Percentiles rank a stretch among this genome's conserved stretches.
These are phyloP conservation scores for Pitta sordida DNA, from an alignment of 2,113 vertebrate species.

Conservation along the genomic window DNA sequence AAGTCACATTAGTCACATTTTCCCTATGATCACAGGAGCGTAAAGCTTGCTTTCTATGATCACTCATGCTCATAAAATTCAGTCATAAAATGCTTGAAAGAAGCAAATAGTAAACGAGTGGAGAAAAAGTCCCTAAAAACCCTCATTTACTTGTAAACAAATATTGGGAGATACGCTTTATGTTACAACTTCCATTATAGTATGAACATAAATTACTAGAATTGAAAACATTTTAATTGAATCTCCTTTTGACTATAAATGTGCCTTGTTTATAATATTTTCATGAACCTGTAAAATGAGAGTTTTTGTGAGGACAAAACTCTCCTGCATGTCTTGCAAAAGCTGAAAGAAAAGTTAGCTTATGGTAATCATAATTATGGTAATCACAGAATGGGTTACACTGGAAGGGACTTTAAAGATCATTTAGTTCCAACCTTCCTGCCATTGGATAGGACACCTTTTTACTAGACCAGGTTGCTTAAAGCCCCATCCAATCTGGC, in stretches of 20 bases:
- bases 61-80: not conserved
- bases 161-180: not conserved
- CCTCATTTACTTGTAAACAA: not conserved
- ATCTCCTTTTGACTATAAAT: not conserved
- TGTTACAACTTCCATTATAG: not conserved
- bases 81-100: slow-evolving; percentile 4
- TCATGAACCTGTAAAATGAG: not conserved
- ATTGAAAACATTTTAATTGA: not conserved
- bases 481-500: not conserved
- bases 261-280: not conserved
- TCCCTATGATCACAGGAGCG: not conserved
- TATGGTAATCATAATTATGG: no score
- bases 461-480: not conserved
- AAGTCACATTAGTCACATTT: not conserved
- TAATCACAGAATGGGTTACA: not conserved
- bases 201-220: not conserved
- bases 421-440: not conserved
- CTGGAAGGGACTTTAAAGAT: not conserved
- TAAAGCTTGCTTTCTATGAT: slow-evolving; percentile 8
- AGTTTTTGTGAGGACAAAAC: not conserved
- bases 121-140: not conserved
- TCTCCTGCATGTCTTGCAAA: not conserved
- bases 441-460: not conserved
- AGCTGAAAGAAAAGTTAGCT: not conserved
- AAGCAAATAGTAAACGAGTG: not conserved